Evolutionary conservation across 2,888 invertebrate species (phyloP).

Genomic region (Dasysyrphus albostriatus): DNA sequence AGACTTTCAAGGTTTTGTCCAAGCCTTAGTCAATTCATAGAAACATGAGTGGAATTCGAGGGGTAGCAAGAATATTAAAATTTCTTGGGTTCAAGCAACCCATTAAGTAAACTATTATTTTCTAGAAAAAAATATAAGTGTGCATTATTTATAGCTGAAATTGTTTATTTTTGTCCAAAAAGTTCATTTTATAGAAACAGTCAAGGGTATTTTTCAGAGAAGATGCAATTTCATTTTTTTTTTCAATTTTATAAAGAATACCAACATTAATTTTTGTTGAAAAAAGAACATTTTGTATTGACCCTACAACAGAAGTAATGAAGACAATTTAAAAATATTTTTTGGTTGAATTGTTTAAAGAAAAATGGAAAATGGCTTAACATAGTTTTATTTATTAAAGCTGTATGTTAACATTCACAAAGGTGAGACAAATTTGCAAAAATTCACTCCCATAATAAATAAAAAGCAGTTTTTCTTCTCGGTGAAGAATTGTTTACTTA

Average conservation of each 20-base stretch:
- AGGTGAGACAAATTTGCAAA: too few species aligned
- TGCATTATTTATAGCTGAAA: background rate
- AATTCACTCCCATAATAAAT: too few species aligned
- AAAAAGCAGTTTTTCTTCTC: too few species aligned
- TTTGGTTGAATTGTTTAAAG: too few species aligned
- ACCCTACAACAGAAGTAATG: too few species aligned
- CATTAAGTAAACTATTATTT: background rate
- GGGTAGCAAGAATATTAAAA: background rate
- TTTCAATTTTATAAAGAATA: too few species aligned
- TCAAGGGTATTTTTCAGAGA: background rate
- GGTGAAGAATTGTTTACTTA: too few species aligned
- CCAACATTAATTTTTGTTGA: too few species aligned
- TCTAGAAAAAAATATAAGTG: background rate
- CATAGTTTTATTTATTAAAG: too few species aligned
- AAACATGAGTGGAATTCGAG: background rate
- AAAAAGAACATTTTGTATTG: background rate
- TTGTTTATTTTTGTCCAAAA: background rate
- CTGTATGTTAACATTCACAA: too few species aligned
- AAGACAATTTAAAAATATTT: too few species aligned
- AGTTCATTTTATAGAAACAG: background rate
- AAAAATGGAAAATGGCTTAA: too few species aligned
- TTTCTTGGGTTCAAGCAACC: conserved; percentile 2
- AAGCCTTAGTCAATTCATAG: background rate
- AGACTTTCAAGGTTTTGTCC: background rate
- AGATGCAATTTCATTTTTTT: background rate